These are phyloP conservation scores for Botia almorhae DNA, from an alignment of 2,797 vertebrate genomes.

Conservation along the genomic window DNA sequence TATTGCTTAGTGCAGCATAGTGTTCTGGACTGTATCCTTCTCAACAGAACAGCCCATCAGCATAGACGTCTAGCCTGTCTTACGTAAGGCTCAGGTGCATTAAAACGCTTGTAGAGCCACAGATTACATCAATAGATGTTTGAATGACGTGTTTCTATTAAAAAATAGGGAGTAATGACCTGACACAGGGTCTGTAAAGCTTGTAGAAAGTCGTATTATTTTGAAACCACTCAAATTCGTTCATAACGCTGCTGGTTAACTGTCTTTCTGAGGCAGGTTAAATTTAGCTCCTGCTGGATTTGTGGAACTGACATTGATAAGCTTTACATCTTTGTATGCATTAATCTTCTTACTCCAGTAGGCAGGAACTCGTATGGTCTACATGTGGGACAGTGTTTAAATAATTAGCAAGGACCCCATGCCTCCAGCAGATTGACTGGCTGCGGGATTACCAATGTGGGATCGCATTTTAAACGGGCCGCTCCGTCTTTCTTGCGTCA, in stretches of 20 bases:
- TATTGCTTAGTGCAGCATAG: neutral
- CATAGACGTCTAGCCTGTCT: constrained; percentile 4
- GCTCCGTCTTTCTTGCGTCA: constrained; percentile 8
- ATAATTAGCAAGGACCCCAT: constrained; percentile 37
- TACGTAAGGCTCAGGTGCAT: constrained; percentile 41
- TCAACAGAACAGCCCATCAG: constrained; percentile 14
- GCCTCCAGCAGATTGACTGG: constrained; percentile 31
- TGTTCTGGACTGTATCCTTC: neutral
- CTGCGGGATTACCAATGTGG: constrained; percentile 32
- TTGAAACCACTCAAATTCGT: constrained; percentile 51
- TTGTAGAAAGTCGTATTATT: neutral
- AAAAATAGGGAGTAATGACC: constrained; percentile 1
- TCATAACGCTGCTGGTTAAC: constrained; percentile 48
- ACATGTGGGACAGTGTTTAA: constrained; percentile 40
- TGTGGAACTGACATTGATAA: constrained; percentile 69
- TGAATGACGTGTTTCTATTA: constrained; percentile 9
- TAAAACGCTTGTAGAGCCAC: constrained; percentile 5
- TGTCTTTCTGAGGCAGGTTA: constrained; percentile 57
- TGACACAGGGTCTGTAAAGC: neutral
- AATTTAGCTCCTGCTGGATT: constrained; percentile 67
- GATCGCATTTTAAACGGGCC: constrained; percentile 8
- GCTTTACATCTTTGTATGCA: constrained; percentile 69
- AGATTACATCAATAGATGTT: constrained; percentile 4
- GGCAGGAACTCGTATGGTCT: constrained; percentile 57
- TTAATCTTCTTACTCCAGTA: constrained; percentile 76